These are phyloP conservation scores for Scaptodrosophila latifasciaeformis DNA, from an alignment of 2,888 invertebrate species.

Conservation along the genomic window DNA sequence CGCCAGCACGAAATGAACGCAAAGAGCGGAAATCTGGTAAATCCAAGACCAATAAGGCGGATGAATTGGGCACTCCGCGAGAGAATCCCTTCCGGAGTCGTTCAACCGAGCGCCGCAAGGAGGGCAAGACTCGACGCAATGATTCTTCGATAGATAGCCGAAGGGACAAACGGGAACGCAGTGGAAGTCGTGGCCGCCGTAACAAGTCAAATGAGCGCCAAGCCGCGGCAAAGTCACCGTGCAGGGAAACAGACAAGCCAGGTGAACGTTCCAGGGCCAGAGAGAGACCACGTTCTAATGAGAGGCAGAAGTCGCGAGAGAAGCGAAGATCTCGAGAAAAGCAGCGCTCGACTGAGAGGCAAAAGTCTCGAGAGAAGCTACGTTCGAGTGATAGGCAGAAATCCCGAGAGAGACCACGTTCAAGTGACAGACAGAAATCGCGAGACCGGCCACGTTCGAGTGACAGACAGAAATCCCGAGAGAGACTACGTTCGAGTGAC, in stretches of 20 bases:
- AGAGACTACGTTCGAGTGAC: slow-evolving; percentile 6
- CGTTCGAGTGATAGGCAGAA: slow-evolving; percentile 11
- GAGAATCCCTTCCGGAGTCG: slow-evolving; percentile 65
- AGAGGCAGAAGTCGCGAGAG: slow-evolving; percentile 16
- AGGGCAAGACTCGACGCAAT: slow-evolving; percentile 35
- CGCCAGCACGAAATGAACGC: slow-evolving; percentile 37
- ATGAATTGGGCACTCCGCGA: slow-evolving; percentile 23
- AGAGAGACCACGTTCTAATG: slow-evolving; percentile 10
- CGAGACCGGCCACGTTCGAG: slow-evolving; percentile 33
- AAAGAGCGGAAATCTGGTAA: slow-evolving; percentile 8
- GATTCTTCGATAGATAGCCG: slow-evolving; percentile 48
- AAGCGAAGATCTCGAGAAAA: slow-evolving; percentile 18
- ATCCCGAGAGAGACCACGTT: neutral
- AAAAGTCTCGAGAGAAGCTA: slow-evolving; percentile 23
- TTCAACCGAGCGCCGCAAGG: slow-evolving; percentile 60
- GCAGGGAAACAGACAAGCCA: slow-evolving; percentile 23
- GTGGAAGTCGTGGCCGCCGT: slow-evolving; percentile 12
- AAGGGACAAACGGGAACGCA: slow-evolving; percentile 24
- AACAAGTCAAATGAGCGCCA: slow-evolving; percentile 20
- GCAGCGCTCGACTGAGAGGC: slow-evolving; percentile 13
- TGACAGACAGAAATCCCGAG: slow-evolving; percentile 27
- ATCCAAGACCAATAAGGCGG: slow-evolving; percentile 12
- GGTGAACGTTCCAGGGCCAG: slow-evolving; percentile 26
- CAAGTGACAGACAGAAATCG: slow-evolving; percentile 10
- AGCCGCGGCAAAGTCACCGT: slow-evolving; percentile 20